Evolutionary conservation across 2,797 vertebrate species (phyloP), one percentile per base, ranked within the genome.

Genomic region (Chaetodon trifasciatus): DNA sequence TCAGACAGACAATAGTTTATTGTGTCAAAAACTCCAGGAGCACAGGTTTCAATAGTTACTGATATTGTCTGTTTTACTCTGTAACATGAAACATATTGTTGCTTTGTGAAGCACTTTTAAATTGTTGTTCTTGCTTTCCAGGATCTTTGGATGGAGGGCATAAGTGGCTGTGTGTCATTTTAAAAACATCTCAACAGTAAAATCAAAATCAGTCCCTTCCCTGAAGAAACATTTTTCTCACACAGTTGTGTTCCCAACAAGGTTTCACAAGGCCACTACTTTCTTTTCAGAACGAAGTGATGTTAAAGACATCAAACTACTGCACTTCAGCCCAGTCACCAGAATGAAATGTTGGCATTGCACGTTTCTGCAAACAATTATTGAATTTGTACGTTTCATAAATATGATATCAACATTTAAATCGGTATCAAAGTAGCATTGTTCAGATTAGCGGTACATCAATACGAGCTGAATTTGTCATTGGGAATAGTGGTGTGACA

Each of bases 121-220:
- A 44, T 10, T 52, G 9, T 40, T 13, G 23, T 47, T 76, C 23
- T 11, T 70, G 8, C 13, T 70, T 32, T 73, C 32, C 46, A 49
- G 57, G 19, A 17, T 73, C 37, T 28, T 75, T 69, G 60, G 28
- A 40, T 32, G 9, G n/a, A 65, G 21, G 50, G 53, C 37, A 76
- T 62, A 40, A 69, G 68, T 9, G 32, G 16, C 8, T 52, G 19
- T 50, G 71, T 75, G 50, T 70, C 21, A 76, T 76, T 40, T 40
- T 60, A 21, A 1, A 16, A 46, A 55, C 35, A 70, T 76, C 46
- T 67, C 8, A 67, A 17, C 24, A 76, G n/a, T 44, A 65, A 79
- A 85, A 81, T 69, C 63, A n/a, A 76, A 76, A 52, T 74, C 71
- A 81, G 61, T n/a, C 42, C 21, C 23, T 39, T 52, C 47, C 42